These are phyloP conservation scores for Liparis tanakae DNA, from an alignment of 2,797 vertebrate genomes.

Conservation along the genomic window DNA sequence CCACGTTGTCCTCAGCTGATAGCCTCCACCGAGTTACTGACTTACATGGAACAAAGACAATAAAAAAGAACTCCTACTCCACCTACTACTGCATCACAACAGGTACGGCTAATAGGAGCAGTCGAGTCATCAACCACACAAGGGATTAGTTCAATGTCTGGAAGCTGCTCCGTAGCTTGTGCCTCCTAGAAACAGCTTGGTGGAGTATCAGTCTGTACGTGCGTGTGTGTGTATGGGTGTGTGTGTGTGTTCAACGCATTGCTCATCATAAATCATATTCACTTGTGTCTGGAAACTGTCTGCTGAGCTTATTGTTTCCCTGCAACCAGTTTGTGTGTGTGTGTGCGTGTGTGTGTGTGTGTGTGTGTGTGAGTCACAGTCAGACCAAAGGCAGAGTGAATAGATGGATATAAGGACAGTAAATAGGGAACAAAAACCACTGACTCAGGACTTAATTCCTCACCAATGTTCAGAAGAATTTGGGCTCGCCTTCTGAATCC, in stretches of 20 bases:
- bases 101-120: conserved; percentile 21
- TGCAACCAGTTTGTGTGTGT: conserved; percentile 18
- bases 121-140: neutral
- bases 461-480: conserved; percentile 18
- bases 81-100: conserved; percentile 17
- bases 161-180: neutral
- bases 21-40: conserved; percentile 10
- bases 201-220: neutral
- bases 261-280: conserved; percentile 56
- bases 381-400: conserved; percentile 31
- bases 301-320: conserved; percentile 44
- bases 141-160: conserved; percentile 31
- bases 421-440: conserved; percentile 50
- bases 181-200: conserved; percentile 6
- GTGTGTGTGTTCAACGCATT: conserved; percentile 8
- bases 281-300: conserved; percentile 55
- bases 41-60: conserved; percentile 19
- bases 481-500: conserved; percentile 25
- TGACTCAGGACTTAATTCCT: conserved; percentile 60
- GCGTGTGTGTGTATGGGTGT: neutral
- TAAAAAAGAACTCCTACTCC: conserved; percentile 28
- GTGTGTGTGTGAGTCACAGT: conserved; percentile 57
- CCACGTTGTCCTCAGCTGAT: conserved; percentile 50
- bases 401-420: conserved; percentile 37
- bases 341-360: neutral